phyloP scores from a whole-genome alignment of 2,797 vertebrate species.

The Hephaestus fuliginosus region DNA sequence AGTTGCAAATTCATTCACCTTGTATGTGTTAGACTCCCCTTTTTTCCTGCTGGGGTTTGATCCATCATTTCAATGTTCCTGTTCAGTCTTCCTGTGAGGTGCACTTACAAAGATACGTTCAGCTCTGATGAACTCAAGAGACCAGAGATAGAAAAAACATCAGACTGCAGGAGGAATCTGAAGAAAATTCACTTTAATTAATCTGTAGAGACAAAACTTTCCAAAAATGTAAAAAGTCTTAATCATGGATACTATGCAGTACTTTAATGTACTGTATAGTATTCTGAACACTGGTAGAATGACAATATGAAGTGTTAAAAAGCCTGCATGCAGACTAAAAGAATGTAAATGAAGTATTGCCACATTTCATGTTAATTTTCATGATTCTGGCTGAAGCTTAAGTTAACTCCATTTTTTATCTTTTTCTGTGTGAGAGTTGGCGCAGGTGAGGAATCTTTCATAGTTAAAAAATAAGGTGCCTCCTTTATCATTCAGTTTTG shows the following conservation, averaged over 20 bases:
- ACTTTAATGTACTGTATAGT: background rate
- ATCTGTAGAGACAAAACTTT: constrained; percentile 55
- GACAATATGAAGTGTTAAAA: background rate
- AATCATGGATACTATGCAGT: background rate
- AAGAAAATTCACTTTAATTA: constrained; percentile 48
- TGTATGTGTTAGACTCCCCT: constrained; percentile 16
- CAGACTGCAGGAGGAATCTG: constrained; percentile 10
- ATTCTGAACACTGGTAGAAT: background rate
- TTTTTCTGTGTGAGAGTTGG: no score
- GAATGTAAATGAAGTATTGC: background rate
- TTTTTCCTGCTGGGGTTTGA: constrained; percentile 22
- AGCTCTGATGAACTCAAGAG: constrained; percentile 49
- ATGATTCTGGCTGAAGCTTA: no score
- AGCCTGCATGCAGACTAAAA: background rate
- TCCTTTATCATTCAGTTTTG: no score
- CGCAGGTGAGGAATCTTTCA: no score
- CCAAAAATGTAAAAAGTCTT: constrained; percentile 19
- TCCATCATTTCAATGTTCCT: constrained; percentile 39
- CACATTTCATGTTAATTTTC: constrained; percentile 4
- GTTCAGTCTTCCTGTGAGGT: constrained; percentile 37
- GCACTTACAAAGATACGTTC: constrained; percentile 48
- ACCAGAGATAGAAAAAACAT: constrained; percentile 38
- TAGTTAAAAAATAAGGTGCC: no score
- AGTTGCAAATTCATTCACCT: constrained; percentile 22
- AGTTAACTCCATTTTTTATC: no score